A percentile compares a stretch with the other conserved stretches of the same genome.
Conservation (phyloP, 2,113 vertebrate genomes). For the Eurypyga helias region DNA sequence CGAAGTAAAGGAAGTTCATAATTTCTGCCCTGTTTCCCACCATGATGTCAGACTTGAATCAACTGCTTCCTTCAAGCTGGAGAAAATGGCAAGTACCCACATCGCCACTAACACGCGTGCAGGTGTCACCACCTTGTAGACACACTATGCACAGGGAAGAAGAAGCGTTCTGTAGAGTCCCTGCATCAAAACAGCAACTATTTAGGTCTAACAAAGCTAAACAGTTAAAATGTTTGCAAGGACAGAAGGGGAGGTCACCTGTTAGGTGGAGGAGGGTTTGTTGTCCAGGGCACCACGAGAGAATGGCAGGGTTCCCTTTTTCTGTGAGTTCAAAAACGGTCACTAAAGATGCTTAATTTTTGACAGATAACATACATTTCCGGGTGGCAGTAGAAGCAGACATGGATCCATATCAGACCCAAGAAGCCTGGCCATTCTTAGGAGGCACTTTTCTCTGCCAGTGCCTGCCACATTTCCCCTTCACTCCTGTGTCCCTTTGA, state of each 20-base stretch:
- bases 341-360: background rate
- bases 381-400: background rate
- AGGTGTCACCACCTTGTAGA: background rate
- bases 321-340: background rate
- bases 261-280: background rate
- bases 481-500: background rate
- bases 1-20: background rate
- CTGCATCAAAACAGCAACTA: background rate
- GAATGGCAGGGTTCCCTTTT: background rate
- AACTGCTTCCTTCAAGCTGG: background rate
- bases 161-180: background rate
- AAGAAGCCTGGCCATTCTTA: rapidly evolving
- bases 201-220: background rate
- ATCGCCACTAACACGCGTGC: background rate
- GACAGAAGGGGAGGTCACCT: background rate
- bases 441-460: background rate
- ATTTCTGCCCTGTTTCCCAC: background rate
- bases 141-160: background rate
- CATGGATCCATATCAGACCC: background rate
- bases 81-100: background rate
- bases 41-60: background rate
- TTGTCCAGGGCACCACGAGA: background rate
- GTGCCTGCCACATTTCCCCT: background rate
- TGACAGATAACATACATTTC: background rate
- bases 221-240: background rate